Base-by-base conservation (phyloP, 30 jellyfish, hydroid and myxozoan species). In the Sanderia malayensis region DNA sequence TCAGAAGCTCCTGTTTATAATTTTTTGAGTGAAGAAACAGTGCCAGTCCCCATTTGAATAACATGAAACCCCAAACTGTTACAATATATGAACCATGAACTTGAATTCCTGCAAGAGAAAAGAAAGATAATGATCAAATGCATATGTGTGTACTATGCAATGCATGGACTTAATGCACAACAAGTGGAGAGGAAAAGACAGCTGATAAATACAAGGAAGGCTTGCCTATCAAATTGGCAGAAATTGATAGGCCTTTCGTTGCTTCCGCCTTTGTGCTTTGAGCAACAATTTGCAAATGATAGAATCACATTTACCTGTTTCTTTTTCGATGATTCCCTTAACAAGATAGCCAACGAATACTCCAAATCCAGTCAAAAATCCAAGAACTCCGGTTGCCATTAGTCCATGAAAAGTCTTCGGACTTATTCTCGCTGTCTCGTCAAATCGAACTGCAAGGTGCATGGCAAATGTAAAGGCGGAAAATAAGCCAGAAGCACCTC, bases 11-110 rank as follows among this genome's bases (percentile, higher is more conserved):
- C 46, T 73, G 65, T 27, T 58, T 70, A 62, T 91, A 91, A 34
- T 74, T 71, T 29, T 63, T 70, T 25, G 92, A 78, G 70, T 76
- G 87, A 30, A 64, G 77, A 29, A 76, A 79, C 80, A 91, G 69
- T n/a, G 64, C 68, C 62, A 83, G 44, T n/a, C 98, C 96, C 98
- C 98, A 91, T 74, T 91, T 91, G 93, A 89, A 91, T 24, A 81
- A 49, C 96, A 91, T 91, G 65, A 73, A 83, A 22, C 89, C 89
- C 98, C 98, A 91, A 0, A 91, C 87, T 6, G 94, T 73, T 1
- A 91, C 98, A 78, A 91, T 91, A 64, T 61, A 91, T 26, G 82
- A 77, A 15, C 98, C 98, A 18, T 44, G 44, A 8, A 84, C 71
- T 24, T 83, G 83, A 2, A 91, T 80, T 18, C 98, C 98, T 91